Conservation (phyloP, 2,113 vertebrate species). For the Microtus oregoni region DNA sequence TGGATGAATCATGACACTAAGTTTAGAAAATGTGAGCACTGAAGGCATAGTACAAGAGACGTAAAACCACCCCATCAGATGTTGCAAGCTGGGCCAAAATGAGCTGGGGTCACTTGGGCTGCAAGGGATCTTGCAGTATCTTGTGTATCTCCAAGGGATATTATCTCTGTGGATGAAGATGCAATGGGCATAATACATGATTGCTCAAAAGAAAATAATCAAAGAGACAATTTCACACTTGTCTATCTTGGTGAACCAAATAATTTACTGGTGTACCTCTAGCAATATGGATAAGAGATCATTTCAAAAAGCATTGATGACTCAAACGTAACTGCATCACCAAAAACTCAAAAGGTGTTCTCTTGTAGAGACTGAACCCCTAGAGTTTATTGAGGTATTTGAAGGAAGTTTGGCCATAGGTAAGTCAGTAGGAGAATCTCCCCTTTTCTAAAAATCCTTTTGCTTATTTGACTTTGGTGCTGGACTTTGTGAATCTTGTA, state of each 20-base stretch:
- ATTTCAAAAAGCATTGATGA: not conserved
- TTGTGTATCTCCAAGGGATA: accelerated
- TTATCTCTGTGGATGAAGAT: not conserved
- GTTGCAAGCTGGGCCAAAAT: not conserved
- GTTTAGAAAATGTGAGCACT: not conserved
- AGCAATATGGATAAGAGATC: not conserved
- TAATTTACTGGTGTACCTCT: not conserved
- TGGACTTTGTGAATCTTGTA: not conserved
- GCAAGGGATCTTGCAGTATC: not conserved
- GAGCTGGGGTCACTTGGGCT: not conserved
- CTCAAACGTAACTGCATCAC: not conserved
- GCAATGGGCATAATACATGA: not conserved
- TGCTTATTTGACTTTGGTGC: not conserved
- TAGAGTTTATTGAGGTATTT: not conserved
- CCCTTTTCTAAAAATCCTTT: not conserved
- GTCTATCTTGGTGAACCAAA: no score
- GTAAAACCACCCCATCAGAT: no score
- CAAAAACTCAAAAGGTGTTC: not conserved
- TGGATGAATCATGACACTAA: not conserved
- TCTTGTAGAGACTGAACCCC: no score
- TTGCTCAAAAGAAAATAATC: not conserved
- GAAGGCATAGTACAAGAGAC: not conserved
- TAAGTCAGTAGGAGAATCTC: no score
- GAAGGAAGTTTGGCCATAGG: not conserved
- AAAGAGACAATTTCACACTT: not conserved